Percentiles rank a stretch among this genome's conserved stretches.
Evolutionary conservation across 35 echinoderm and acorn worm species (phyloP).

Genomic region (Diadema setosum): DNA sequence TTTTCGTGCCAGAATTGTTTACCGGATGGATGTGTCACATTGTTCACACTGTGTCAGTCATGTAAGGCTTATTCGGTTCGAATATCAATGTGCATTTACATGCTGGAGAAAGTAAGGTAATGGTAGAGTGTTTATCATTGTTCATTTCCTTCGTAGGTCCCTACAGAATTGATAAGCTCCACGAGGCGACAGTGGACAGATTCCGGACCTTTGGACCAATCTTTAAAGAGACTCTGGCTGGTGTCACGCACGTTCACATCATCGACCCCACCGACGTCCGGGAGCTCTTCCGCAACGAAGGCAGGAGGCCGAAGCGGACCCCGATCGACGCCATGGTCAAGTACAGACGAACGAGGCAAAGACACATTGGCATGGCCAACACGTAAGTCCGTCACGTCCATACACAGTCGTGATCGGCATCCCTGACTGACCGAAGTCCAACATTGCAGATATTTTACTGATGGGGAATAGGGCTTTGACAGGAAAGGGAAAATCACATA

Average conservation of each 20-base stretch:
- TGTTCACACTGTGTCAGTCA: too few relatives aligned
- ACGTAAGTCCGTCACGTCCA: slow-evolving; percentile 52
- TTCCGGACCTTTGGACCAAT: slow-evolving; percentile 85
- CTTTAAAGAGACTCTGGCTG: slow-evolving; percentile 84
- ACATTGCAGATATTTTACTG: too few relatives aligned
- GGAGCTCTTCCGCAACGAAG: slow-evolving; percentile 70
- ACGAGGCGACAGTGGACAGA: slow-evolving; percentile 87
- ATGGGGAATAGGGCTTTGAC: too few relatives aligned
- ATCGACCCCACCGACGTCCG: slow-evolving; percentile 81
- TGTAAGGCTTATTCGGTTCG: too few relatives aligned
- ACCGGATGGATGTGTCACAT: too few relatives aligned
- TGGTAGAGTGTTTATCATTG: too few relatives aligned
- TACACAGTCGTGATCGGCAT: too few relatives aligned
- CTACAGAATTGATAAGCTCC: slow-evolving; percentile 79
- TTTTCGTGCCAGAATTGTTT: too few relatives aligned
- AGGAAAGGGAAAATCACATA: too few relatives aligned
- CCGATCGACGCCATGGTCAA: slow-evolving; percentile 74
- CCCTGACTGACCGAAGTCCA: too few relatives aligned
- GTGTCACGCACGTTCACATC: slow-evolving; percentile 74
- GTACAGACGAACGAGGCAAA: slow-evolving; percentile 59
- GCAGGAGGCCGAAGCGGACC: slow-evolving; percentile 55
- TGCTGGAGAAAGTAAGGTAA: too few relatives aligned
- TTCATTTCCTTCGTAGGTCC: slow-evolving; percentile 33
- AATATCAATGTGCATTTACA: too few relatives aligned
- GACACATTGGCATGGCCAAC: slow-evolving; percentile 80